A percentile compares a stretch with the other conserved stretches of the same genome.
Evolutionary conservation across 2,113 vertebrate genomes (phyloP).

Genomic region (Urocitellus parryii): DNA sequence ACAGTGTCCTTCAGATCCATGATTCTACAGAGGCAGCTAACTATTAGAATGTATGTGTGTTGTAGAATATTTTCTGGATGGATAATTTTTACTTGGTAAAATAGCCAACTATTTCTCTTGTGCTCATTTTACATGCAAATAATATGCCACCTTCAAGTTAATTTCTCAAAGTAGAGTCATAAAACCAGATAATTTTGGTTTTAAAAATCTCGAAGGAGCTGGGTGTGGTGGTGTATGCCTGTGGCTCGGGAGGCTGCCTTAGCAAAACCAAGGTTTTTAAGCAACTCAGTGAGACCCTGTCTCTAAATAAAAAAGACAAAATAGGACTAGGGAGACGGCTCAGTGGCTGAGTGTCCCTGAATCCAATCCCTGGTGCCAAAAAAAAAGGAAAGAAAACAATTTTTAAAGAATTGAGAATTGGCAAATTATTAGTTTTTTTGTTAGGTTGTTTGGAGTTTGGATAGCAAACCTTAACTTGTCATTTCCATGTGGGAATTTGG

Average conservation of each 20-base stretch:
- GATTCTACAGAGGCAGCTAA: background rate
- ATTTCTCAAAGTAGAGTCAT: constrained; percentile 15
- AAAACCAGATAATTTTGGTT: constrained; percentile 3
- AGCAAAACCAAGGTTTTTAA: too few species aligned
- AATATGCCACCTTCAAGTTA: background rate
- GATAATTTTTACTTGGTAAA: constrained; percentile 25
- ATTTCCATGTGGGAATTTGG: background rate
- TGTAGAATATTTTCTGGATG: constrained; percentile 36
- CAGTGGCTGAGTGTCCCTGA: too few species aligned
- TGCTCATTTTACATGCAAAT: constrained; percentile 24
- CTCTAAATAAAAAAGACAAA: too few species aligned
- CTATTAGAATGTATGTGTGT: background rate
- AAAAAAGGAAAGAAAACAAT: too few species aligned
- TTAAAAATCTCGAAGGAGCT: background rate
- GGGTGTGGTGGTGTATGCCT: too few species aligned
- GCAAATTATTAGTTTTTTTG: constrained; percentile 24
- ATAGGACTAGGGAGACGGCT: too few species aligned
- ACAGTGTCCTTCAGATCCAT: background rate
- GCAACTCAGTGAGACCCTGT: too few species aligned
- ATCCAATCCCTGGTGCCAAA: too few species aligned
- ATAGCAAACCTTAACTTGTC: background rate
- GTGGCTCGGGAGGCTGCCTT: too few species aligned
- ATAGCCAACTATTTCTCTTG: background rate
- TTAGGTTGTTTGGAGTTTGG: background rate
- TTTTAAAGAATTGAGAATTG: constrained; percentile 10